Evolutionary conservation across 2,113 vertebrate genomes (phyloP).

Genomic region (Lasiurus cinereus): DNA sequence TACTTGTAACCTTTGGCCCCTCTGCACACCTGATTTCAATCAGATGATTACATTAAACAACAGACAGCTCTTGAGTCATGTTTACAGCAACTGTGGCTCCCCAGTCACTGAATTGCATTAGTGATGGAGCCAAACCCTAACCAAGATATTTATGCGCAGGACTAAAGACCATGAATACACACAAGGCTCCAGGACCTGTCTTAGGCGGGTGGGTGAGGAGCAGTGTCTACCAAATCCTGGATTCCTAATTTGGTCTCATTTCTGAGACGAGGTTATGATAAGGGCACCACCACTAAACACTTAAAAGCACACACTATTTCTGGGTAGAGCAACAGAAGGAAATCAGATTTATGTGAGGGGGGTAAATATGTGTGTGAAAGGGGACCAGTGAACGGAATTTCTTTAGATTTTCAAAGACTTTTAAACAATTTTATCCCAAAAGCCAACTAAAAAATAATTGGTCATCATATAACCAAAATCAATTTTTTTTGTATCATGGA

Average conservation of each 20-base stretch:
- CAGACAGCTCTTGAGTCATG: constrained; percentile 62
- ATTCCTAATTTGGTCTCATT: not conserved
- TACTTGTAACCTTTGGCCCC: constrained; percentile 58
- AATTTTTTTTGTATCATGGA: not conserved
- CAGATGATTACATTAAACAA: not conserved
- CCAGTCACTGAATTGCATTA: not conserved
- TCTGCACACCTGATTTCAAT: constrained; percentile 57
- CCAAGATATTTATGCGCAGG: not conserved
- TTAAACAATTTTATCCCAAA: not conserved
- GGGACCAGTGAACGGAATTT: not conserved
- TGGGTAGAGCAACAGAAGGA: not conserved
- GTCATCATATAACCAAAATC: not conserved
- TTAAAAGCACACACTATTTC: not conserved
- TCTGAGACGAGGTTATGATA: not conserved
- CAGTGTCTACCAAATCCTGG: not conserved
- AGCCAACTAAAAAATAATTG: not conserved
- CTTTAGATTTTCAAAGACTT: constrained; percentile 38
- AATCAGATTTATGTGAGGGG: not conserved
- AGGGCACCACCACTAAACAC: not conserved
- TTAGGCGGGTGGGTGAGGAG: not conserved
- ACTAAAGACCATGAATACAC: not conserved
- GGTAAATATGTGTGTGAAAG: not conserved
- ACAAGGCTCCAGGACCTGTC: accelerated
- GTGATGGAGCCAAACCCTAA: not conserved
- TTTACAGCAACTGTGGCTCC: not conserved